A percentile compares a stretch with the other conserved stretches of the same genome.
Evolutionary conservation across 1,140 invertebrate species (phyloP).

Genomic region (Heliconius hewitsoni): DNA sequence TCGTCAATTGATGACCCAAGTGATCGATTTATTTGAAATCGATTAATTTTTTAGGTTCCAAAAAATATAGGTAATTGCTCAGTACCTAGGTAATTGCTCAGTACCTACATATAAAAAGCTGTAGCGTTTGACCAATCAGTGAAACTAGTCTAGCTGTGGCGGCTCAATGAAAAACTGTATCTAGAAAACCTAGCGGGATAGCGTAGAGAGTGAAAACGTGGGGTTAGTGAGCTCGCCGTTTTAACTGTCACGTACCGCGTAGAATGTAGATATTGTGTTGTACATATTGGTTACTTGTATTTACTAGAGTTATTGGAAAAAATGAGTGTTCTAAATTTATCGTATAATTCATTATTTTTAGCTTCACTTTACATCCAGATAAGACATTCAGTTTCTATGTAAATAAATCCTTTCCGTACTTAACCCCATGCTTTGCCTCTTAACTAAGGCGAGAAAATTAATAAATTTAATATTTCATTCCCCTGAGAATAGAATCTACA

Average conservation of each 20-base stretch:
- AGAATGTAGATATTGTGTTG: background rate
- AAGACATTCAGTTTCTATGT: no score
- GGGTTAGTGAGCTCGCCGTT: constrained; percentile 49
- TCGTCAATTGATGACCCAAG: constrained; percentile 5
- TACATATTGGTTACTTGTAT: background rate
- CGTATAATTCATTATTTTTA: no score
- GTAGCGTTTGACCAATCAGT: constrained; percentile 51
- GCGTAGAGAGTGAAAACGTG: constrained; percentile 71
- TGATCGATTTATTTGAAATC: background rate
- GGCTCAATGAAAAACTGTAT: constrained; percentile 69
- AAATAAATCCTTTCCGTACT: no score
- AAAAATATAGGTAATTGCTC: background rate
- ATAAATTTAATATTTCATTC: no score
- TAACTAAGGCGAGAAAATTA: no score
- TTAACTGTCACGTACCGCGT: constrained; percentile 38
- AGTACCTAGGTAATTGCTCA: background rate
- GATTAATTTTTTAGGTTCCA: constrained; percentile 7
- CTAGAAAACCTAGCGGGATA: constrained; percentile 68
- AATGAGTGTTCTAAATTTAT: background rate
- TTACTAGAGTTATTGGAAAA: background rate
- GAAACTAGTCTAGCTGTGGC: constrained; percentile 56
- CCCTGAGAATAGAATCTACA: no score
- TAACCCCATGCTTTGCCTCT: no score
- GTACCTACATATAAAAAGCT: constrained; percentile 25
- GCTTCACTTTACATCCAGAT: no score